These are phyloP conservation scores for Larimichthys crocea DNA, from an alignment of 2,113 vertebrate species.

Conservation along the genomic window DNA sequence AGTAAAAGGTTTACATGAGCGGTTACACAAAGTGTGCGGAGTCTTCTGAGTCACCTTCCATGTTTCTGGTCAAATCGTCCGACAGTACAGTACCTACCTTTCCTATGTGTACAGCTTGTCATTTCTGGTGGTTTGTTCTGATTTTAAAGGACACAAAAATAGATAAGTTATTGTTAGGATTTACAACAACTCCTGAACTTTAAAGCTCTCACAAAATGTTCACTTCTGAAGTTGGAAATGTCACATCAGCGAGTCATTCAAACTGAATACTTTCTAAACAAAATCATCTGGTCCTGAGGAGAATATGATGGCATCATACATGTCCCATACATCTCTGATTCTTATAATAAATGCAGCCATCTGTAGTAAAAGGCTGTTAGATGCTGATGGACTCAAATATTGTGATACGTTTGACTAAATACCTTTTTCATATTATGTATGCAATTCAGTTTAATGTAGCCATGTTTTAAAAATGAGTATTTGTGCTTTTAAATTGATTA, in stretches of 20 bases:
- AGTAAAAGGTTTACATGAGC: neutral
- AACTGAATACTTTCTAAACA: neutral
- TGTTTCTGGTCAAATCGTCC: neutral
- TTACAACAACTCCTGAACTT: neutral
- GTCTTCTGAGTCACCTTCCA: neutral
- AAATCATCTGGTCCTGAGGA: too few species aligned
- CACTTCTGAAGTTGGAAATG: neutral
- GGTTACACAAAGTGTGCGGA: neutral
- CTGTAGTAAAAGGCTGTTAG: neutral
- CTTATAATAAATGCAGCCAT: neutral
- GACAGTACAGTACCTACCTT: too few species aligned
- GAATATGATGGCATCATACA: too few species aligned
- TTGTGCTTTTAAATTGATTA: neutral
- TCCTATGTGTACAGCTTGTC: neutral
- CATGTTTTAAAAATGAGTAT: neutral
- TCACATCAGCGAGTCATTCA: neutral
- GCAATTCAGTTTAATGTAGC: neutral
- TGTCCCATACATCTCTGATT: neutral
- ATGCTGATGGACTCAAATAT: neutral
- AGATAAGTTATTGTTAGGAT: too few species aligned
- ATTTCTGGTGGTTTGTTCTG: neutral
- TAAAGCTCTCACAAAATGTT: neutral
- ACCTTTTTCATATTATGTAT: neutral
- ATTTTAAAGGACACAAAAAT: neutral
- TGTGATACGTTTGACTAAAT: neutral